Evolutionary conservation across 2,797 vertebrate species (phyloP), one percentile per base, ranked within the genome.

Genomic region (Catamblyrhynchus diadema): DNA sequence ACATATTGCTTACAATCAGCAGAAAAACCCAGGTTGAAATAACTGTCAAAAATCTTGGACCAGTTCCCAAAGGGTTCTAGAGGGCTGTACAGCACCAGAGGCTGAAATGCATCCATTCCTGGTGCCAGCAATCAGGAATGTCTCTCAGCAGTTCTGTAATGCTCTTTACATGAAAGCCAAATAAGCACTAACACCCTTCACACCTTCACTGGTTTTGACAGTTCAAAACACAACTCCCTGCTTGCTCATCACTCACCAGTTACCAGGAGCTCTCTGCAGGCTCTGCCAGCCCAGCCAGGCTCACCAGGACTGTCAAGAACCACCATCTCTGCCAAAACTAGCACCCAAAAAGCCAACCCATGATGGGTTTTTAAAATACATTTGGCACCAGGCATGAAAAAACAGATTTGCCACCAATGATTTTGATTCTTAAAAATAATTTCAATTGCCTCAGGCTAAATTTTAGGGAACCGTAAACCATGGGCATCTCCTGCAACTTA

Each of bases 1-100:
- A 81, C 2, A 2, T 1, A 39, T 6, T 62, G 27, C 16, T 54
- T 23, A 53, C 2, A 14, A 65, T 2, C 2, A 2, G 60, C 6
- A 4, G 50, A 32, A 79, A 75, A 92, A 17, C 8, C 20, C 12
- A 1, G 0, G 4, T 1, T 14, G 48, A 72, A 83, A 20, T 17
- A 54, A 56, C 28, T 18, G 14, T 8, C 66, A 61, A 28, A 60
- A 57, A 10, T 7, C 47, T 20, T 61, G 66, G 66, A 48, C 21
- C 35, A 32, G 54, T 4, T 64, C 73, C 92, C 39, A 11, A 42
- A 74, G 37, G 1, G 5, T 14, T 20, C 70, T 32, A n/a, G 57
- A 67, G 86, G 53, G 65, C 2, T 60, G 28, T 2, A 54, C 2
- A 54, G 8, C 33, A 8, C 8, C 3, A 0, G 7, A 11, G 41